Conservation (phyloP, 2,797 vertebrate genomes). For the Dipus sagitta region DNA sequence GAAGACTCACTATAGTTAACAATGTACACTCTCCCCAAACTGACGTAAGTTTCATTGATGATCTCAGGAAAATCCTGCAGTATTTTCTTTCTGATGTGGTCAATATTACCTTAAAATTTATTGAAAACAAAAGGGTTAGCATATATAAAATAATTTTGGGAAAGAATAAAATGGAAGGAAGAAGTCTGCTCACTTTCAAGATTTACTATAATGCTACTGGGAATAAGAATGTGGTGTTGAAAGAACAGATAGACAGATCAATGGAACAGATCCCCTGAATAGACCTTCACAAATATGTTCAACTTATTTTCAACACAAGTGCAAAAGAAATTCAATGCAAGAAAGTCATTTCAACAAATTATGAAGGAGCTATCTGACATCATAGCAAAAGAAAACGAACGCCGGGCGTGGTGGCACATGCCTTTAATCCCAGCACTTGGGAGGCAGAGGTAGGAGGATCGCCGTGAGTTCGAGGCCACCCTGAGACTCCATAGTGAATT, state of each 20-base stretch:
- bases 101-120: constrained; percentile 25
- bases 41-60: not conserved
- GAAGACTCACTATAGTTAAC: not conserved
- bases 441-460: too few species aligned
- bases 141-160: not conserved
- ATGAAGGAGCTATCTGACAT: not conserved
- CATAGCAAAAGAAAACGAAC: not conserved
- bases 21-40: not conserved
- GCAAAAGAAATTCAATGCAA: not conserved
- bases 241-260: not conserved
- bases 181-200: not conserved
- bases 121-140: not conserved
- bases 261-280: not conserved
- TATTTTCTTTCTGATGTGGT: not conserved
- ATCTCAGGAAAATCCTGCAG: not conserved
- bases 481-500: too few species aligned
- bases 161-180: constrained; percentile 1
- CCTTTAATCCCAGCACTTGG: too few species aligned
- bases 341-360: not conserved
- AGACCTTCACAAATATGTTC: not conserved
- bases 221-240: not conserved
- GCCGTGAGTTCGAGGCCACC: too few species aligned
- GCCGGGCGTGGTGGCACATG: too few species aligned
- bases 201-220: not conserved
- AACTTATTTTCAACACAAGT: not conserved